These are phyloP conservation scores for Anolis carolinensis DNA, from an alignment of 2,113 vertebrate species.

Conservation along the genomic window DNA sequence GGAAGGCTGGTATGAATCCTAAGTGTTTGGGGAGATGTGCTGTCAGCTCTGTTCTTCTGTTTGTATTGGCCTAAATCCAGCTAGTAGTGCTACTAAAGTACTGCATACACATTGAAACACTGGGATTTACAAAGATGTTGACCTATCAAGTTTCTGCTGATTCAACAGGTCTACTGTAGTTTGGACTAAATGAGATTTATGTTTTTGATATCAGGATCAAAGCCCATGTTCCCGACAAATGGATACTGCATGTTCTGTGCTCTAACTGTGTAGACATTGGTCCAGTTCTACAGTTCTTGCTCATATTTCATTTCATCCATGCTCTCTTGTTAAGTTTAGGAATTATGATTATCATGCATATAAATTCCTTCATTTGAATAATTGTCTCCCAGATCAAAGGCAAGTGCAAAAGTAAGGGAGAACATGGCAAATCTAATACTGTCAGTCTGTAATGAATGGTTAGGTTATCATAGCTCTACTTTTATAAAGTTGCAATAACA, in stretches of 20 bases:
- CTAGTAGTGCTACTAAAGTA: no score
- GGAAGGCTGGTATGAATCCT: not conserved
- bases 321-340: not conserved
- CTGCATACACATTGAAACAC: no score
- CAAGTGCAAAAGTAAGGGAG: not conserved
- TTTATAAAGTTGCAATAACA: not conserved
- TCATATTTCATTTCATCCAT: not conserved
- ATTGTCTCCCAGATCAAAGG: no score
- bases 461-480: not conserved
- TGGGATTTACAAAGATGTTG: no score
- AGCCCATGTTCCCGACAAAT: not conserved
- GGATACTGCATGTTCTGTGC: not conserved
- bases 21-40: not conserved
- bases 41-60: not conserved
- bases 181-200: no score
- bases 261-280: not conserved
- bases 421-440: not conserved
- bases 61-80: not conserved
- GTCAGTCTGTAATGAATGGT: not conserved
- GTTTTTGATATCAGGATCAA: not conserved
- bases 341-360: not conserved
- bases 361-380: not conserved
- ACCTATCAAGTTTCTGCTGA: no score
- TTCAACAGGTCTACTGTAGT: no score
- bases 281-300: not conserved